These are phyloP conservation scores for Sorex fumeus DNA, from an alignment of 2,113 vertebrate species.

Conservation along the genomic window DNA sequence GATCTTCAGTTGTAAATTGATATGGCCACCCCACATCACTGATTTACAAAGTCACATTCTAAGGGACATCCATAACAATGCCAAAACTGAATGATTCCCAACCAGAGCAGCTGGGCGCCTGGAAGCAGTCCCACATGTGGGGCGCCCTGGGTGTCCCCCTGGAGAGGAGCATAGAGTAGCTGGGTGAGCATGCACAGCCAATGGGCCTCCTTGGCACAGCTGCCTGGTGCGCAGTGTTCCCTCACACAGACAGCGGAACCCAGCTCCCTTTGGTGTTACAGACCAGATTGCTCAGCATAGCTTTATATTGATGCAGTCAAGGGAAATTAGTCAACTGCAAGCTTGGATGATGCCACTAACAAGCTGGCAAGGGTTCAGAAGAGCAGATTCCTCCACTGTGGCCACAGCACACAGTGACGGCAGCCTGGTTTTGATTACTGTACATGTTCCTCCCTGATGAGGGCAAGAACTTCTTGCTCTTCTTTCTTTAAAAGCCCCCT, in stretches of 20 bases:
- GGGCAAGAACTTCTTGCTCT: conserved; percentile 49
- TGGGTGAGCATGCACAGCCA: background rate
- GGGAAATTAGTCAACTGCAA: conserved; percentile 70
- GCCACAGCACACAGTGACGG: background rate
- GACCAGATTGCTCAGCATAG: conserved; percentile 55
- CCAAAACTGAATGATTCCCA: background rate
- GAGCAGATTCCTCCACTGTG: conserved; percentile 45
- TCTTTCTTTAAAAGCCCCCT: background rate
- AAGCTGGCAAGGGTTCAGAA: conserved; percentile 73
- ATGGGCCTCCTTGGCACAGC: background rate
- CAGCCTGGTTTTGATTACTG: conserved; percentile 61
- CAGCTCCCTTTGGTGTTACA: conserved; percentile 8
- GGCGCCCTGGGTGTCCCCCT: background rate
- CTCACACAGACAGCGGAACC: background rate
- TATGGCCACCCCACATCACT: too few relatives aligned
- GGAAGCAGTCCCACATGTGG: background rate
- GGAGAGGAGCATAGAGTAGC: accelerated
- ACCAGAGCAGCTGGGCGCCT: background rate
- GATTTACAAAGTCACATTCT: background rate
- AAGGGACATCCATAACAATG: background rate
- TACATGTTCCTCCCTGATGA: conserved; percentile 60
- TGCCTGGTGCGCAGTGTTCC: background rate
- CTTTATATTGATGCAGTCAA: conserved; percentile 65
- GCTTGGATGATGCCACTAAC: conserved; percentile 73
- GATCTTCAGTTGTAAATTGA: background rate